Conservation (phyloP, 1,140 invertebrate genomes). For the Antheraea pernyi region DNA sequence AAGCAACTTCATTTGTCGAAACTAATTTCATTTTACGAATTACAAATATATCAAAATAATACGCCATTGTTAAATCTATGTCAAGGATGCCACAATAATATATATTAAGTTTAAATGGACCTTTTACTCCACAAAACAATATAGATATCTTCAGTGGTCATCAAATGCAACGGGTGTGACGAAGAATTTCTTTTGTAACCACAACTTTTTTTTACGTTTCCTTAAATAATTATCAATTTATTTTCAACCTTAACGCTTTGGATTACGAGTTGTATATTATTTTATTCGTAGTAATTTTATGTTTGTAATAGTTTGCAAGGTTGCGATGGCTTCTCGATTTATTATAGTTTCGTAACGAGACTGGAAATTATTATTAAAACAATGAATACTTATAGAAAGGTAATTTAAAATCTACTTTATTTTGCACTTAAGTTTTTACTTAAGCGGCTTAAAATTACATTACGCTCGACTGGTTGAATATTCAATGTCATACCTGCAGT, state of each 20-base stretch:
- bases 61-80: not conserved
- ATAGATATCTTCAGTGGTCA: not conserved
- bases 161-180: not conserved
- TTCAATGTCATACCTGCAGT: too few species aligned
- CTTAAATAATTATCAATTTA: not conserved
- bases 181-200: constrained; percentile 1
- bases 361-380: not conserved
- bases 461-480: too few species aligned
- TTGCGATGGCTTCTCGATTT: constrained; percentile 1
- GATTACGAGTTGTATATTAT: not conserved
- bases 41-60: not conserved
- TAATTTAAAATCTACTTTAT: not conserved
- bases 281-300: not conserved
- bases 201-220: not conserved
- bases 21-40: not conserved
- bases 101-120: not conserved
- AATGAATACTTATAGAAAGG: not conserved
- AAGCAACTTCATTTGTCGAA: not conserved
- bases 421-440: not conserved
- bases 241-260: not conserved
- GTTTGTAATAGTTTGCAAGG: not conserved
- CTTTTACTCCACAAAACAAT: not conserved
- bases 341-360: not conserved
- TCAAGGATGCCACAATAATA: not conserved
- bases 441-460: not conserved